Base-by-base conservation (phyloP, 2,888 invertebrate species). In the Chrysina gloriosa region DNA sequence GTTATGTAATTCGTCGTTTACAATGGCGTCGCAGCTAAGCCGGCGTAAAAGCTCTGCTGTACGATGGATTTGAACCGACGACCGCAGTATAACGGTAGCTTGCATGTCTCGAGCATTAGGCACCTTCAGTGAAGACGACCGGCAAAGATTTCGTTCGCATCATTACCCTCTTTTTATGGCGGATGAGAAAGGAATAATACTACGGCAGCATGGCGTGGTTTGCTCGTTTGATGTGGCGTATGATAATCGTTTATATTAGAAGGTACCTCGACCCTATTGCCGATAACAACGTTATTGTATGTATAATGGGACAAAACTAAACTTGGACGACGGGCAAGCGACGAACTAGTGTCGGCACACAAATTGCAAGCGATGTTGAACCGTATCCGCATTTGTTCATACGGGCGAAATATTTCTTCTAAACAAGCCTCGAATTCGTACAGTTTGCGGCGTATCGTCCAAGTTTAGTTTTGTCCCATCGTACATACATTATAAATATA, bases 21-120 rank as follows among this genome's bases (percentile, higher is more conserved):
- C 42, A 58, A 58, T 58, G 58, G 58, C 58, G 58, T 25, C 39
- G 6, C 21, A 58, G 58, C 42, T 58, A 58, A 58, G 58, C 25
- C 39, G 14, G n/a, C 58, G 58, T 58, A 11, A 58, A 39, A 25
- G 58, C 39, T 58, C 25, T 14, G 39, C 23, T 23, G 58, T 21
- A 25, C 39, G 47, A 16, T n/a, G 58, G 23, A 39, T 58, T 58
- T 39, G 1, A 11, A 11, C 11, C 27, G 39, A 39, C 34, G 14
- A 21, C 16, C 7, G 19, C 50, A 5, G 50, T 23, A n/a, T 45
- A 27, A 29, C 54, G 6, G 25, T n/a, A 23, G 58, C 23, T 58
- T 39, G 39, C 25, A 7, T 47, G 23, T 47, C n/a, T n/a, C n/a
- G n/a, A n/a, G n/a, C n/a, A n/a, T n/a, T 29, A 19, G 25, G 42